Conservation (phyloP, 2,888 invertebrate species). For the Lamellibrachia columna region DNA sequence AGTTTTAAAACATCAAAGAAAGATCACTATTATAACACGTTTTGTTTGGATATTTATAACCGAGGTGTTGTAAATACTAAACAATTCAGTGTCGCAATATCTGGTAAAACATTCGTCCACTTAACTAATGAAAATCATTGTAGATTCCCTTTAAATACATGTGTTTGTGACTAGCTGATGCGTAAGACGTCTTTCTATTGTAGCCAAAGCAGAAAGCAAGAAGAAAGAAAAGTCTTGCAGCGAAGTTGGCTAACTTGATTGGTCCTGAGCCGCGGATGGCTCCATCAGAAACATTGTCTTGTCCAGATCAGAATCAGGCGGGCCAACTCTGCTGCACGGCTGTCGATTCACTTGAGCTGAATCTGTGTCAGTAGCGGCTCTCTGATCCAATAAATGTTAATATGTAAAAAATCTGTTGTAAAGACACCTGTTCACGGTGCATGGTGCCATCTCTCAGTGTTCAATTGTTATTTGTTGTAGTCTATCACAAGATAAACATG, state of each 20-base stretch:
- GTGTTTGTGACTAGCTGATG: neutral
- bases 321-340: neutral
- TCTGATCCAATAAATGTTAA: neutral
- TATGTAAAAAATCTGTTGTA: too few relatives aligned
- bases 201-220: neutral
- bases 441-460: too few relatives aligned
- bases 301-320: neutral
- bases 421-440: neutral
- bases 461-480: too few relatives aligned
- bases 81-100: too few relatives aligned
- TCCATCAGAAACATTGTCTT: neutral
- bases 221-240: neutral
- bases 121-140: neutral
- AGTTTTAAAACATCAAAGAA: too few relatives aligned
- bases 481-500: too few relatives aligned
- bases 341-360: neutral
- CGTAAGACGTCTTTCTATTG: neutral
- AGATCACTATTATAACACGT: too few relatives aligned
- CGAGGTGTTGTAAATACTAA: too few relatives aligned
- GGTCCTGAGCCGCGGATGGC: neutral
- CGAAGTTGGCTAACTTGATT: neutral
- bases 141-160: neutral
- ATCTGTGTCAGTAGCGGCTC: neutral
- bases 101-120: too few relatives aligned
- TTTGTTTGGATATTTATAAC: too few relatives aligned